Conservation (phyloP, 2,888 invertebrate species). For the Unio delphinus region DNA sequence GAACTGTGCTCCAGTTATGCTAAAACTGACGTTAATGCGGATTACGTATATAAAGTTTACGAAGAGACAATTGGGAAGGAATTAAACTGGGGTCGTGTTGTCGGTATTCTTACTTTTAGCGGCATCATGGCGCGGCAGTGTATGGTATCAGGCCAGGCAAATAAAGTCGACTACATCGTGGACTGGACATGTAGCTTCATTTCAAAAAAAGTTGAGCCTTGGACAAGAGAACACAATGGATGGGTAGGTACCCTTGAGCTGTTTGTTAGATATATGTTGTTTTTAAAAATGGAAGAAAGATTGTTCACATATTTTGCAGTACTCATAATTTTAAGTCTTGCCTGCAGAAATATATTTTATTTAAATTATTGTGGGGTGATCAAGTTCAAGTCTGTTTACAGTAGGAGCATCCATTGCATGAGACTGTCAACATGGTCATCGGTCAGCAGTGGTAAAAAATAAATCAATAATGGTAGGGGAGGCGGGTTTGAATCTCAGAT, state of each 20-base stretch:
- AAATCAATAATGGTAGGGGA: too few relatives aligned
- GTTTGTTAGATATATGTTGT: too few relatives aligned
- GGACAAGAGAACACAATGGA: conserved; percentile 69
- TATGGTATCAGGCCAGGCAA: conserved; percentile 56
- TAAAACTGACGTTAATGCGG: conserved; percentile 43
- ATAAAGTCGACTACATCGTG: conserved; percentile 63
- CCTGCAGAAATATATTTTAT: too few relatives aligned
- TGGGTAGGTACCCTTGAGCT: conserved; percentile 60
- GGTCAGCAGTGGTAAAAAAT: too few relatives aligned
- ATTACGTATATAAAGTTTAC: conserved; percentile 65
- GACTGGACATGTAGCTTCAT: conserved; percentile 69
- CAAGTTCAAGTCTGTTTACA: too few relatives aligned
- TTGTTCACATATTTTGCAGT: too few relatives aligned
- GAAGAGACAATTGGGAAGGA: conserved; percentile 69
- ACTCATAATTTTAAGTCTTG: too few relatives aligned
- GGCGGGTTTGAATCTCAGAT: too few relatives aligned
- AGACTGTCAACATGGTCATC: too few relatives aligned
- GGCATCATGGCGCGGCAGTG: conserved; percentile 66
- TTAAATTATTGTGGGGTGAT: too few relatives aligned
- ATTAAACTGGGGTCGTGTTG: conserved; percentile 70
- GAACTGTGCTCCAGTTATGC: conserved; percentile 43
- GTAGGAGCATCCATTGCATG: too few relatives aligned
- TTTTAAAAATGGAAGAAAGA: too few relatives aligned
- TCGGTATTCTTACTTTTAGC: conserved; percentile 69
- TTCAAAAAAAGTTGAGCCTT: conserved; percentile 59